phyloP scores from a whole-genome alignment of 2,888 invertebrate species.

The Pandemis cinnamomeana region DNA sequence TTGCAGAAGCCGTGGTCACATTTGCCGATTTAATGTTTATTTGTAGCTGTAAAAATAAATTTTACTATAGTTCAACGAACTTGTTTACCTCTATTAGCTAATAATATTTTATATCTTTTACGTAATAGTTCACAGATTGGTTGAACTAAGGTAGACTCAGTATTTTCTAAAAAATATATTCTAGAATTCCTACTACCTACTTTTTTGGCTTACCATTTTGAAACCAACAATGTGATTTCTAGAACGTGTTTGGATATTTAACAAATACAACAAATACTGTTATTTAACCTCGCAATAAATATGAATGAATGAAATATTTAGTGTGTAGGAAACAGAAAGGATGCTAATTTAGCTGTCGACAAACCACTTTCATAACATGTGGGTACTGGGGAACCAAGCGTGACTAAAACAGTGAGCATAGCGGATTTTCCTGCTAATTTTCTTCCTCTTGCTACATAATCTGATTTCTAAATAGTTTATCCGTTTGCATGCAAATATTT shows the following conservation, averaged over 20 bases:
- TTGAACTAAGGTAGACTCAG: not conserved
- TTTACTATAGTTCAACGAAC: not conserved
- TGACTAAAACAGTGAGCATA: slow-evolving; percentile 12
- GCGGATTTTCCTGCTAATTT: slow-evolving; percentile 33
- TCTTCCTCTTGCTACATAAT: slow-evolving; percentile 23
- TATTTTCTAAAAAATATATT: no score
- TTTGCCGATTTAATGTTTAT: not conserved
- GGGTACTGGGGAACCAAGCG: slow-evolving; percentile 2
- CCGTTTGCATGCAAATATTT: not conserved
- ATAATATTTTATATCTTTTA: not conserved
- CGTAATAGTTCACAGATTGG: not conserved
- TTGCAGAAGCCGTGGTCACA: not conserved
- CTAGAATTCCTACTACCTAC: not conserved
- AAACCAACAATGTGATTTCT: not conserved
- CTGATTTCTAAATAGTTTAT: not conserved
- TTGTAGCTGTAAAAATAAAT: not conserved
- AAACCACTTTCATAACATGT: slow-evolving; percentile 12
- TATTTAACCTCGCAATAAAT: not conserved
- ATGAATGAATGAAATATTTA: not conserved
- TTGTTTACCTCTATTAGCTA: not conserved
- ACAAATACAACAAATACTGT: not conserved
- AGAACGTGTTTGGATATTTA: not conserved
- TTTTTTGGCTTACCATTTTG: not conserved
- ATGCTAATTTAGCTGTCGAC: slow-evolving; percentile 11
- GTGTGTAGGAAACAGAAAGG: slow-evolving; percentile 1